phyloP scores from a whole-genome alignment of 2,797 vertebrate genomes.

The Phoebastria nigripes region DNA sequence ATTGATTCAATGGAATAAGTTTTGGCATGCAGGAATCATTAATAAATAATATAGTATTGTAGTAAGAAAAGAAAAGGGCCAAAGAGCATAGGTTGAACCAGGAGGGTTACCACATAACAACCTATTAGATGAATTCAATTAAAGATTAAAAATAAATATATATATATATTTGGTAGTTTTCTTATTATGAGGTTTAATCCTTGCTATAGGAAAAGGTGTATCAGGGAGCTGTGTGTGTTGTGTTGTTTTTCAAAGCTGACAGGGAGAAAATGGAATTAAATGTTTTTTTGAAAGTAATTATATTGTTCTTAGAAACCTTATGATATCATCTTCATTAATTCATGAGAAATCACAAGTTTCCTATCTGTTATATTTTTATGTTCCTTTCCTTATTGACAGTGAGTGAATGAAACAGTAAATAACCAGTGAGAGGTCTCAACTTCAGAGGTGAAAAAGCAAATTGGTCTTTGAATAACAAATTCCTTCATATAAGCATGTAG shows the following conservation, averaged over 20 bases:
- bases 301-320: neutral
- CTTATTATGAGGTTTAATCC: neutral
- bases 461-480: neutral
- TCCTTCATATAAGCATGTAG: neutral
- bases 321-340: neutral
- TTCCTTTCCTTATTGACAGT: neutral
- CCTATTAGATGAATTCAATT: rapidly evolving
- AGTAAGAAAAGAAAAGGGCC: neutral
- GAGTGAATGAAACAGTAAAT: neutral
- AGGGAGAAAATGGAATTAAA: neutral
- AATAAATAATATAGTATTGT: neutral
- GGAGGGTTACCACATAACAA: neutral
- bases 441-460: neutral
- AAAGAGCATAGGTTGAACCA: neutral
- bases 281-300: neutral
- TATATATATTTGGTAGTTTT: neutral
- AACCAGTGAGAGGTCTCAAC: neutral
- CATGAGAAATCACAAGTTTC: neutral
- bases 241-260: neutral
- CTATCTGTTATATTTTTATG: neutral
- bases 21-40: neutral
- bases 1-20: neutral
- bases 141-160: neutral
- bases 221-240: neutral
- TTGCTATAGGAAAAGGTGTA: neutral